Percentiles rank a stretch among this genome's conserved stretches.
Evolutionary conservation across 2,888 invertebrate species (phyloP).

Genomic region (Neoaliturus tenellus): DNA sequence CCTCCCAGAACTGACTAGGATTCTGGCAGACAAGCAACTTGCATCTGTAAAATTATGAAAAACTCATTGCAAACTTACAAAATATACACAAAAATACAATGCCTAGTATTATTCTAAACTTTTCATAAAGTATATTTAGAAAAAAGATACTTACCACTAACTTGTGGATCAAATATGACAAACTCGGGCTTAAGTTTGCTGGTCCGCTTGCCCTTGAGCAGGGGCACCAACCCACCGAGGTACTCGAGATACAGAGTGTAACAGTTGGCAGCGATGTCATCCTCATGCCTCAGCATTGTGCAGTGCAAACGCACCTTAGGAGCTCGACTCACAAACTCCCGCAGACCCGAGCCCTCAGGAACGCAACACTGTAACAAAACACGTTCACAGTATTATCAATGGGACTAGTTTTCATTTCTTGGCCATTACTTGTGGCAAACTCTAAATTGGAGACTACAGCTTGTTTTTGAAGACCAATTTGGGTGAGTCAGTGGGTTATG

Average conservation of each 20-base stretch:
- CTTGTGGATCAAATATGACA: conserved; percentile 96
- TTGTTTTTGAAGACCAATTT: too few species aligned
- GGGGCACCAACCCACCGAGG: conserved; percentile 96
- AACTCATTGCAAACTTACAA: too few species aligned
- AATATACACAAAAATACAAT: too few species aligned
- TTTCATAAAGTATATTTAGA: too few species aligned
- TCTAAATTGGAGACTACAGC: too few species aligned
- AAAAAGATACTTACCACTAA: conserved; percentile 77
- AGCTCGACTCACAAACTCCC: conserved; percentile 96
- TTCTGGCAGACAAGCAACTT: conserved; percentile 62
- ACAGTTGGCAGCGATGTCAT: conserved; percentile 83
- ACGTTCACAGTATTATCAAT: too few species aligned
- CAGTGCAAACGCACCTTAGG: conserved; percentile 95
- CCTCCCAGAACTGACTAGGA: conserved; percentile 61
- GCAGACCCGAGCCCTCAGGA: conserved; percentile 90
- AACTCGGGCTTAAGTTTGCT: conserved; percentile 99
- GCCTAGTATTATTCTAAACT: too few species aligned
- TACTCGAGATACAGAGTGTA: conserved; percentile 96
- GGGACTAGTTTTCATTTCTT: too few species aligned
- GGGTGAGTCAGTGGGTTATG: too few species aligned
- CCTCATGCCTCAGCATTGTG: conserved; percentile 97
- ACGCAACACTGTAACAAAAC: conserved; percentile 87
- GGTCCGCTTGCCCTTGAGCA: conserved; percentile 95
- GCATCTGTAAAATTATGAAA: too few species aligned
- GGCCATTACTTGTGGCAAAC: too few species aligned